phyloP scores from a whole-genome alignment of 2,113 vertebrate species.

The Malurus cyaneus region DNA sequence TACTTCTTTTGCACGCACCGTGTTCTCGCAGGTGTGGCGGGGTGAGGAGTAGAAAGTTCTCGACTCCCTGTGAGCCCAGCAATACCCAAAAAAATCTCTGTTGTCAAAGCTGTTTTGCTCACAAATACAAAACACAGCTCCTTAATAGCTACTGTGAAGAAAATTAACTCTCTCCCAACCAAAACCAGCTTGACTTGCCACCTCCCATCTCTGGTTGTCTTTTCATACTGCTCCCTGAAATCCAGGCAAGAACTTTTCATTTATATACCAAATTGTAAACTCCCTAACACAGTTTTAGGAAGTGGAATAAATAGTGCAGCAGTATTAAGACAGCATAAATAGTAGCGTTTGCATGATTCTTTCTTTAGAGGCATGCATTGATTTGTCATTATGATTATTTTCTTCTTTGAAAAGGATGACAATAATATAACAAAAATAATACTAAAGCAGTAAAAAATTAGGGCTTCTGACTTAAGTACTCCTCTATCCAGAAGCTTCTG shows the following conservation, averaged over 20 bases:
- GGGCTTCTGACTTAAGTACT: not conserved
- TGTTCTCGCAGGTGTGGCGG: fast-evolving
- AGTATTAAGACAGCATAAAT: not conserved
- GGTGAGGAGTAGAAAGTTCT: not conserved
- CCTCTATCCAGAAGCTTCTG: not conserved
- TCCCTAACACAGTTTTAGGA: not conserved
- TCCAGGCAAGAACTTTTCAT: not conserved
- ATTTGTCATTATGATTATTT: not conserved
- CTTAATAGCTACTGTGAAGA: not conserved
- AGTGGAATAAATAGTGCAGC: not conserved
- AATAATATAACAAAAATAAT: not conserved
- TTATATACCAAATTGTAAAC: not conserved
- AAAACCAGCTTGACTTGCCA: not conserved
- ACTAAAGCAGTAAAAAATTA: not conserved
- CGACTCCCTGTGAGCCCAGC: not conserved
- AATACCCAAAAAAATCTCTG: not conserved
- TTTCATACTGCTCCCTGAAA: not conserved
- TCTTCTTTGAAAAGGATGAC: not conserved
- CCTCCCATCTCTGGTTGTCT: not conserved
- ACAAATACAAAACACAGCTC: not conserved
- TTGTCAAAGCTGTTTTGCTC: not conserved
- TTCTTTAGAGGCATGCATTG: not conserved
- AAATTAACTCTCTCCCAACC: not conserved
- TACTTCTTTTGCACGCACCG: not conserved
- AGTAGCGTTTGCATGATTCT: not conserved